Base-by-base conservation (phyloP, 1,140 invertebrate genomes). In the Cydia splendana region DNA sequence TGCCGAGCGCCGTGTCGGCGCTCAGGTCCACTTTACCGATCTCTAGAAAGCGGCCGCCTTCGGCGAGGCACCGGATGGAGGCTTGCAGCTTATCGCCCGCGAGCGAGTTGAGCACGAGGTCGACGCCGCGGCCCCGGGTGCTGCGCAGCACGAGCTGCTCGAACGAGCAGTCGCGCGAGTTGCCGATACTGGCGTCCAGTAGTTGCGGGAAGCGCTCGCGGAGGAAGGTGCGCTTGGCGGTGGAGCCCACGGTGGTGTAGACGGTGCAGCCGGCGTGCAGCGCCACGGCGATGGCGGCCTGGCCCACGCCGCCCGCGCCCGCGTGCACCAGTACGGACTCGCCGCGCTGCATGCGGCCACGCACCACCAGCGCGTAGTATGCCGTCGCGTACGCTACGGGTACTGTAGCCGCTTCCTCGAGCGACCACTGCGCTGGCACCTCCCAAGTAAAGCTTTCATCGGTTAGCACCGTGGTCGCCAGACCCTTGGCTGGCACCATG, bases 1-100 rank as follows among this genome's bases (percentile, higher is more conserved):
- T 99, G n/a, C 98, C 98, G 75, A 99, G 88, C 4, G 96, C 92
- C 13, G 95, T 96, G 89, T 99, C 98, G 84, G 98, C 98, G 4
- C 97, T 98, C 38, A 99, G 92, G 94, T 99, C 98, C 79, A 97
- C 98, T 93, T 99, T 99, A 79, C 98, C 98, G 80, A 99, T 99
- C 93, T 99, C 98, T 20, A 98, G 92, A 93, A 99, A 99, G 30
- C 97, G 94, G 38, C 98, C 98, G 84, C 98, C 96, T 45, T 95
- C 93, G 0, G 97, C 97, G 28, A 99, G 89, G 87, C 98, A 98
- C 67, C 97, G 94, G 1, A 99, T 91, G 73, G 97, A 97, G 4
- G 98, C 98, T 89, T 98, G 97, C 0, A 99, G 92, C 90, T 98
- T 98, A 65, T 98, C 97, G 84, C 97, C 97, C 5, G 98, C 96